phyloP scores from a whole-genome alignment of 2,113 vertebrate species.

The Tupaia chinensis region DNA sequence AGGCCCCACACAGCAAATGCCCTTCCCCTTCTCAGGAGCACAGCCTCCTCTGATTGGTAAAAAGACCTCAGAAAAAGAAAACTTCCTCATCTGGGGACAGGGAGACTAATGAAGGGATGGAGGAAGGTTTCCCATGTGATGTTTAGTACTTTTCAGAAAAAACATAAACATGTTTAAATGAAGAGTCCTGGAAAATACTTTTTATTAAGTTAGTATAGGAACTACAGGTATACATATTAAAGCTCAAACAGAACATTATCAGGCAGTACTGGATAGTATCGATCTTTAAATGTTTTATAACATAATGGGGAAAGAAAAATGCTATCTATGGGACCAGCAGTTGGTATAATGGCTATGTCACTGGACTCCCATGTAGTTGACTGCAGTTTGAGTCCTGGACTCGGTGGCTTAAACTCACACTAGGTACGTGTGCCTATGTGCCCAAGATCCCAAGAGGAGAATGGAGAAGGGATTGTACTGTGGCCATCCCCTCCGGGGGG shows the following conservation, averaged over 20 bases:
- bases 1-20: neutral
- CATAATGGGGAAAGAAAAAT: neutral
- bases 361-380: too few species aligned
- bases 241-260: conserved; percentile 27
- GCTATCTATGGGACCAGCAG: too few species aligned
- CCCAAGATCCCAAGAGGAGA: too few species aligned
- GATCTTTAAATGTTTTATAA: conserved; percentile 15
- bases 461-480: too few species aligned
- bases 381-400: too few species aligned
- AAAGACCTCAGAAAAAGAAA: conserved; percentile 9
- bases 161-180: conserved; percentile 8
- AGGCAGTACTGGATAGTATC: neutral
- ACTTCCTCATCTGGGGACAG: neutral
- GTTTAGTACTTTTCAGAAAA: conserved; percentile 11
- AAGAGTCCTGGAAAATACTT: conserved; percentile 31
- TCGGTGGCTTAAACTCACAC: too few species aligned
- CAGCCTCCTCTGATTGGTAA: neutral
- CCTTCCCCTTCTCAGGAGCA: neutral
- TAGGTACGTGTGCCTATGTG: too few species aligned
- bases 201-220: conserved; percentile 47
- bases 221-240: neutral
- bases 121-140: neutral
- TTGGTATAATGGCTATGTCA: too few species aligned
- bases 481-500: too few species aligned
- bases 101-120: neutral